Evolutionary conservation across 2,797 vertebrate species (phyloP).

Genomic region (Sylvilagus floridanus): DNA sequence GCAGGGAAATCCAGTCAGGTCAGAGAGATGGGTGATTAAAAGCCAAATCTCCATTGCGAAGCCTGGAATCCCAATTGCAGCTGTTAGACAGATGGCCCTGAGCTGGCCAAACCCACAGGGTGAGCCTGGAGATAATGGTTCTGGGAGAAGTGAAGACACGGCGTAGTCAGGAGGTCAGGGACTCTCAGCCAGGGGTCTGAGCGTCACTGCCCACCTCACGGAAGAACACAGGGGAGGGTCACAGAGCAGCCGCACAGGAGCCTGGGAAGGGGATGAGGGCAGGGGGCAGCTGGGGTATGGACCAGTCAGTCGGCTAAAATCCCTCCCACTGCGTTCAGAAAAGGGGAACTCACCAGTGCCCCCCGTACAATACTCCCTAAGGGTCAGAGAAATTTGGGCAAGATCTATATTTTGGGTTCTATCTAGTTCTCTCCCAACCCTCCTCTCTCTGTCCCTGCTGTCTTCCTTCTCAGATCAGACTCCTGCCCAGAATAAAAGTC

Average conservation of each 20-base stretch:
- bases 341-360: not conserved
- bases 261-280: slow-evolving; percentile 38
- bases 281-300: not conserved
- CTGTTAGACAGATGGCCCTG: not conserved
- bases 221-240: slow-evolving; percentile 50
- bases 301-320: not conserved
- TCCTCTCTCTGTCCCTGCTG: not conserved
- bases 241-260: slow-evolving; percentile 80
- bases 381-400: not conserved
- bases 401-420: not conserved
- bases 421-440: not conserved
- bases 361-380: not conserved
- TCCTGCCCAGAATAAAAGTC: not conserved
- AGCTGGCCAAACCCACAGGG: not conserved
- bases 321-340: not conserved
- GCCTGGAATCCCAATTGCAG: slow-evolving; percentile 13
- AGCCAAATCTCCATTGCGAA: not conserved
- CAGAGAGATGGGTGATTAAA: slow-evolving; percentile 32
- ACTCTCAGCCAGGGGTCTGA: not conserved
- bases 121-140: not conserved
- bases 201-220: not conserved
- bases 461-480: not conserved
- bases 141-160: not conserved
- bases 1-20: not conserved
- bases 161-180: not conserved